Conservation (phyloP, 2,113 vertebrate species). For the Oplegnathus fasciatus region DNA sequence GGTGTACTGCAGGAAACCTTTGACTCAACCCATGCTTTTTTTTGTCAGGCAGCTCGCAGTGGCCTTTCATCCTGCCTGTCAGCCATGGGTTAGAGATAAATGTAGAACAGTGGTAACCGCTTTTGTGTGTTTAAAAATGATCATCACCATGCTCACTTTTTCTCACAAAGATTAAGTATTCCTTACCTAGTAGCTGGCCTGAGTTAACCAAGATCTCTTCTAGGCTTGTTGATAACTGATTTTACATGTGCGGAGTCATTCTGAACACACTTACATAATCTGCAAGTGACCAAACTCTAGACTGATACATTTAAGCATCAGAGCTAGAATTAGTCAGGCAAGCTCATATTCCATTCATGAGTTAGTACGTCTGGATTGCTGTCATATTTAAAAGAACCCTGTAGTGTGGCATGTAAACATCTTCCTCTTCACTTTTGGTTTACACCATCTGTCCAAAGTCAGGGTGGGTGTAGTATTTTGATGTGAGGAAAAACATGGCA, state of each 20-base stretch:
- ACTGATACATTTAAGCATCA: neutral
- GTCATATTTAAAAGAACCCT: conserved; percentile 1
- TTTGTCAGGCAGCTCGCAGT: conserved; percentile 66
- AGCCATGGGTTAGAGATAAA: conserved; percentile 58
- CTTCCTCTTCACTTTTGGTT: conserved; percentile 24
- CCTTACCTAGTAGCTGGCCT: neutral
- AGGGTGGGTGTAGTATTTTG: neutral
- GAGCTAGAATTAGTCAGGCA: neutral
- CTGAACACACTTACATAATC: neutral
- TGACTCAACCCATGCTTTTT: conserved; percentile 77
- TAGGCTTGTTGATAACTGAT: neutral
- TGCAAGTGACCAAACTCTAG: neutral
- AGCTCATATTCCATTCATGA: neutral
- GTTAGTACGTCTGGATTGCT: conserved; percentile 3
- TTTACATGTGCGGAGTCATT: neutral
- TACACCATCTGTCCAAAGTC: conserved; percentile 17
- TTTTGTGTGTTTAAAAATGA: conserved; percentile 53
- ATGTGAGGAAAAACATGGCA: neutral
- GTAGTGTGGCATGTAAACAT: conserved; percentile 3
- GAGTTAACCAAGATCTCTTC: conserved; percentile 3
- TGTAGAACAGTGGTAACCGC: conserved; percentile 35
- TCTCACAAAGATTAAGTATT: neutral
- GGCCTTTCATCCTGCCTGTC: conserved; percentile 71
- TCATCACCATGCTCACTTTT: conserved; percentile 17
- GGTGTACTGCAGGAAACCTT: conserved; percentile 68